Percentiles rank a stretch among this genome's conserved stretches.
These are phyloP conservation scores for Psittacula derbiana DNA, from an alignment of 2,797 vertebrate genomes.

Conservation along the genomic window DNA sequence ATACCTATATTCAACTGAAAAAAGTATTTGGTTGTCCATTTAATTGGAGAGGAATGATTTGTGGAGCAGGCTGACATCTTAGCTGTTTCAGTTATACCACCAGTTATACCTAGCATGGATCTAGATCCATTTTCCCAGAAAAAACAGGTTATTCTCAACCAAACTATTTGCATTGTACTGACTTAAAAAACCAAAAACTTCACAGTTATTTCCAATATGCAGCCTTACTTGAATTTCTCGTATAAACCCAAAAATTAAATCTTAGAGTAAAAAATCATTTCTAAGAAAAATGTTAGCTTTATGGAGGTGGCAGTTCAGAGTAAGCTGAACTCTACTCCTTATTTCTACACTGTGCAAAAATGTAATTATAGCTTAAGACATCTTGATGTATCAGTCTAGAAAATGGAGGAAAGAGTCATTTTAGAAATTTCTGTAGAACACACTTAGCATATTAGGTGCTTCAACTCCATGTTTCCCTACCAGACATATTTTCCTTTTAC, in stretches of 20 bases:
- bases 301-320: neutral
- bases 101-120: neutral
- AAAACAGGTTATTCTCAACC: neutral
- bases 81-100: neutral
- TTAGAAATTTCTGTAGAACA: neutral
- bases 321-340: neutral
- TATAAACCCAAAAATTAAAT: neutral
- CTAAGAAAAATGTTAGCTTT: neutral
- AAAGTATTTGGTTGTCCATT: neutral
- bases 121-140: neutral
- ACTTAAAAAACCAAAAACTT: neutral
- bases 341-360: neutral
- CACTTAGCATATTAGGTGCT: neutral
- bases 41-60: neutral
- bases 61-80: neutral
- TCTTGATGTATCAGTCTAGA: neutral
- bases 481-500: neutral
- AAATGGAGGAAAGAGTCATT: neutral
- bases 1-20: neutral
- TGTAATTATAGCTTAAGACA: neutral
- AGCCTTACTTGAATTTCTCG: fast-evolving
- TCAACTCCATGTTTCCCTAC: neutral
- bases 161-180: neutral
- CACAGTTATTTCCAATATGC: neutral
- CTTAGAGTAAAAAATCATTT: neutral